Evolutionary conservation across 1,140 invertebrate genomes (phyloP), one percentile per base, ranked within the genome.

Genomic region (Ptiloglossa arizonensis): DNA sequence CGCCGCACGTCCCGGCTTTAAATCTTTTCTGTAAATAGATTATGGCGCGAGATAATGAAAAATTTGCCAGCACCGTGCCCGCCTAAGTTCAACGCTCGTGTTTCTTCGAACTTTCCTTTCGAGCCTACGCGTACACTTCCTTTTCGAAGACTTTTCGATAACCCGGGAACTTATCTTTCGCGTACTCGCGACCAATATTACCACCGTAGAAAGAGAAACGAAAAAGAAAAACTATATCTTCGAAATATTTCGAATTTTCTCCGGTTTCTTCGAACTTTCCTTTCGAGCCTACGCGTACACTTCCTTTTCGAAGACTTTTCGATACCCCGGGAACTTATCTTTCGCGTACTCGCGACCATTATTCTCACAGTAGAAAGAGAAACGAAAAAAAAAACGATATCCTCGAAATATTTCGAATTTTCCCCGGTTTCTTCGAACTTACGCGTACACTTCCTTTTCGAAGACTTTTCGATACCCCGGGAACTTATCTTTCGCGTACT

Each of bases 1-100:
- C 54, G 62, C 35, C 52, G 60, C 81, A 81, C 81, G 81, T 83
- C 50, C 59, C 48, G 64, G 54, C 84, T 79, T 82, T 83, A 85
- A 87, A 87, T 87, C 85, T 84, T 83, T 81, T 83, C 69, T 72
- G 83, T 83, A 86, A 79, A 81, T 81, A 79, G 81, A 87, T 80
- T 82, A 80, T 75, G 67, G 62, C 72, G 74, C 54, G 63, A 86
- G 86, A 85, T 87, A 86, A 85, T 86, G 82, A 85, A 85, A 80
- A 82, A 86, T 86, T 86, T 81, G 83, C 75, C 62, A 82, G 41
- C 17, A 11, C 29, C 73, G n/a, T 54, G 52, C 57, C 19, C 59
- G 59, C 32, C 67, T 59, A 83, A 85, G 81, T 80, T 83, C 69
- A 60, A 75, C 71, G 57, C 68, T 46, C 60, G 41, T n/a, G n/a